Base-by-base conservation (phyloP, 1,140 invertebrate species). In the Holotrichia oblita region DNA sequence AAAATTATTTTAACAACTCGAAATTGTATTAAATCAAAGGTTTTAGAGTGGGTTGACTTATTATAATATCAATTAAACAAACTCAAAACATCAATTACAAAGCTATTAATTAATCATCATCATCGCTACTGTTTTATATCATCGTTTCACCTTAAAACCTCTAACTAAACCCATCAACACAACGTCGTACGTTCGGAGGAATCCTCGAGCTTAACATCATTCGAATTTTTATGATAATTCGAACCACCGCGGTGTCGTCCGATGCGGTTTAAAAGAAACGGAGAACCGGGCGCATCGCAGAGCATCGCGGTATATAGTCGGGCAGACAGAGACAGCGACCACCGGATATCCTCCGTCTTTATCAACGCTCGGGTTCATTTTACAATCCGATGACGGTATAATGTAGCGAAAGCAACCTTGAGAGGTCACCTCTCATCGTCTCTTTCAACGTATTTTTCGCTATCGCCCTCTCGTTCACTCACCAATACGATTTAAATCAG, bases 181-280 rank as follows among this genome's bases (percentile, higher is more conserved):
- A n/a, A n/a, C n/a, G n/a, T n/a, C n/a, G n/a, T n/a, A n/a, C n/a
- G n/a, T n/a, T n/a, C n/a, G n/a, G n/a, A n/a, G n/a, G n/a, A n/a
- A 34, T 34, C 20, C 22, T 27, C 20, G 61, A 24, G 27, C 22
- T 14, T 69, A 10, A 20, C 61, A 69, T 69, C 61, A 14, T 69
- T 69, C 61, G 61, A 24, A 24, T 69, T 69, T 69, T 69, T 69
- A 69, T 69, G 61, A 22, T 69, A 69, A 69, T 69, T 8, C 27
- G 22, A 24, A 69, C 61, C 61, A 24, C 61, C 27, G 20, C 22
- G 7, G 59, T 3, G 17, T 6, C 55, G 14, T 20, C n/a, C 27
- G 61, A 9, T 24, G 27, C 20, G 27, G 27, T 4, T 34, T 34
- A 34, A 4, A 34, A 34, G 27, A 34, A 34, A 34, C 27, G 27